phyloP scores from a whole-genome alignment of 2,113 vertebrate genomes.

The Seriola aureovittata region DNA sequence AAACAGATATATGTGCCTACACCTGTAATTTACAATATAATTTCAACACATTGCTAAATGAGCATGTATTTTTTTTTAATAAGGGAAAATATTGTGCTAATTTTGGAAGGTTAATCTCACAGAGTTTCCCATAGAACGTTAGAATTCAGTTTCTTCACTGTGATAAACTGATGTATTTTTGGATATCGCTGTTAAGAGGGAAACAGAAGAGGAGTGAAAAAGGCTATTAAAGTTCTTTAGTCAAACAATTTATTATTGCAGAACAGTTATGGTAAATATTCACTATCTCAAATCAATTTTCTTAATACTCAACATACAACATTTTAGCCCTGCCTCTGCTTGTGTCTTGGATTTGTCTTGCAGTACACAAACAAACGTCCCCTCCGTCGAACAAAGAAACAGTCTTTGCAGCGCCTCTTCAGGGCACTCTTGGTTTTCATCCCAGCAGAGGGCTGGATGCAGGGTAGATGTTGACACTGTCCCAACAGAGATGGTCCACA shows the following conservation, averaged over 20 bases:
- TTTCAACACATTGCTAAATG: neutral
- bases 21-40: neutral
- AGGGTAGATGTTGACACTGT: constrained; percentile 44
- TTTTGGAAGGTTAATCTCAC: neutral
- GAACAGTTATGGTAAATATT: constrained; percentile 21
- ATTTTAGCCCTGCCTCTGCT: constrained; percentile 88
- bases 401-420: constrained; percentile 91
- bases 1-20: neutral
- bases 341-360: constrained; percentile 90
- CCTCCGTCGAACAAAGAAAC: constrained; percentile 88
- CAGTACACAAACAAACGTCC: constrained; percentile 88
- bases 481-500: constrained; percentile 52
- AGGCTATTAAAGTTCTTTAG: neutral
- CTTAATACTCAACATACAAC: neutral
- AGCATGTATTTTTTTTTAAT: neutral
- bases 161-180: neutral
- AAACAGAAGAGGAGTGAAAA: neutral
- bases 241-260: constrained; percentile 66
- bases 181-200: neutral
- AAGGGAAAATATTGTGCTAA: neutral
- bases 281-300: neutral
- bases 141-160: neutral
- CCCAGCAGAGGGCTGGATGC: constrained; percentile 72
- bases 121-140: neutral
- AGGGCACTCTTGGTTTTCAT: constrained; percentile 90